Base-by-base conservation (phyloP, 2,888 invertebrate genomes). In the Capitulum mitella region DNA sequence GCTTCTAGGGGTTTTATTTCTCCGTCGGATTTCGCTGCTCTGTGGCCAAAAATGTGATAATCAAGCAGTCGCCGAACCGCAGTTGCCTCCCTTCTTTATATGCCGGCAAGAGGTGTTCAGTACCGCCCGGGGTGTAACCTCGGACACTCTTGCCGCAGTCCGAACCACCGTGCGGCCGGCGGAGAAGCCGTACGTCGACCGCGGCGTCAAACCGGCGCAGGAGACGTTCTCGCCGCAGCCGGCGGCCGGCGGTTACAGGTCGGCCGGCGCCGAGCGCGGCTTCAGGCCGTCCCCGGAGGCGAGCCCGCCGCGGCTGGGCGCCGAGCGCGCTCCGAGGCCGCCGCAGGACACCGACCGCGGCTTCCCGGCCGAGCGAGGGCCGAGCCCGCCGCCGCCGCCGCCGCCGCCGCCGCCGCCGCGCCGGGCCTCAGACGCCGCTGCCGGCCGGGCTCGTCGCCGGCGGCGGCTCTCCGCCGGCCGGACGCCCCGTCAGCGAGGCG, bases 121-220 rank as follows among this genome's bases (percentile, higher is more conserved):
- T n/a, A n/a, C n/a, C n/a, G n/a, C n/a, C n/a, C n/a, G n/a, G n/a
- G n/a, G n/a, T n/a, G n/a, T n/a, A n/a, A n/a, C n/a, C n/a, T n/a
- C n/a, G n/a, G n/a, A n/a, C n/a, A n/a, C n/a, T 78, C 29, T 80
- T 77, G 74, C 80, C 64, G n/a, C 79, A 78, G 70, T 8, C 19
- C 70, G 75, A 79, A 84, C 79, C 85, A 86, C 1, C 84, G 84
- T 14, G 85, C 85, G 79, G 83, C 85, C 78, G 82, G 85, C 6
- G 81, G 83, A 14, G 78, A 83, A 37, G 83, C 83, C 77, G 82
- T 84, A 51, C 80, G 81, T 46, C 78, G 80, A 26, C 81, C 82
- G 6, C 83, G 85, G 70, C 5, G 10, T 8, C 64, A 1, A 2
- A 22, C 19, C 64, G 5, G 64, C 34, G 8, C 64, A 64, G 64